Percentiles rank a stretch among this genome's conserved stretches.
Evolutionary conservation across 35 echinoderm and acorn worm species (phyloP).

Genomic region (Apostichopus japonicus): DNA sequence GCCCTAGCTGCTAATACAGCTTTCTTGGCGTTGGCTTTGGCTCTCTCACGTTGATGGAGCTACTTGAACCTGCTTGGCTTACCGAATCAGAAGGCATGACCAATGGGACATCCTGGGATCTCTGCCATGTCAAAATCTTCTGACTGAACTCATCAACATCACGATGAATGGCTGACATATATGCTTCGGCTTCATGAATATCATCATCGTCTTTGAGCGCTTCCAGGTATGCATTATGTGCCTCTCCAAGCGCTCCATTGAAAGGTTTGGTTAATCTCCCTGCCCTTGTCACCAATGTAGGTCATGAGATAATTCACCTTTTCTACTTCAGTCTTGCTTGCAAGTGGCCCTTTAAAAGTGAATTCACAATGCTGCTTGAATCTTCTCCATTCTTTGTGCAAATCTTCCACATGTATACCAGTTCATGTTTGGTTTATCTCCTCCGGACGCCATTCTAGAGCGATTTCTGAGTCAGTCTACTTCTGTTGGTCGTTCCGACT

Average conservation of each 20-base stretch:
- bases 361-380: constrained; percentile 68
- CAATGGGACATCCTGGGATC: no score
- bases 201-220: not conserved
- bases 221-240: not conserved
- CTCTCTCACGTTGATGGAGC: no score
- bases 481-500: no score
- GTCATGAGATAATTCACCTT: constrained; percentile 73
- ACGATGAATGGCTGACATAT: no score
- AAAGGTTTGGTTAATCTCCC: constrained; percentile 49
- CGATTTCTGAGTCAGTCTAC: no score
- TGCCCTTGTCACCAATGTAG: constrained; percentile 67
- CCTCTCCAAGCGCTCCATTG: not conserved
- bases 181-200: not conserved
- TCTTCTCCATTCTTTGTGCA: constrained; percentile 39
- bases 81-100: no score
- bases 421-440: not conserved
- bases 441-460: no score
- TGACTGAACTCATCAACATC: no score
- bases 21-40: not conserved
- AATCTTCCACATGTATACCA: not conserved
- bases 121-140: no score
- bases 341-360: constrained; percentile 71
- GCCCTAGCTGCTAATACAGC: constrained; percentile 20
- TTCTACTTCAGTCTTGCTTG: constrained; percentile 51
- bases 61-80: no score